These are phyloP conservation scores for Eustalomyia histrio DNA, from an alignment of 2,888 invertebrate species.

Conservation along the genomic window DNA sequence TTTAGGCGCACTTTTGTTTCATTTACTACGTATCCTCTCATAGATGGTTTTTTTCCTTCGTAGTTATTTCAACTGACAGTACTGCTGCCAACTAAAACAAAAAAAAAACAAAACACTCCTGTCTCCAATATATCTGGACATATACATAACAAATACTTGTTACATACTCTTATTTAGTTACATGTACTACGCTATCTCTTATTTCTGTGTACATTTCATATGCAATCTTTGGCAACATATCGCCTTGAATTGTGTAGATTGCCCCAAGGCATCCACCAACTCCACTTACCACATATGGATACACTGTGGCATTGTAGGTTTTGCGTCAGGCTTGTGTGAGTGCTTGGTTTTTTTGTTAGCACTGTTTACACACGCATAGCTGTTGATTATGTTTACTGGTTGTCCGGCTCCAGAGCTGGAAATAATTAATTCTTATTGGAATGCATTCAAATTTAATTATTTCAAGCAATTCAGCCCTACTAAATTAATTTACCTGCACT, in stretches of 20 bases:
- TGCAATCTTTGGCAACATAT: constrained; percentile 56
- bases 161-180: constrained; percentile 6
- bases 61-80: constrained; percentile 58
- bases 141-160: constrained; percentile 9
- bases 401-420: too few species aligned
- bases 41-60: constrained; percentile 13
- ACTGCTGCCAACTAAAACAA: constrained; percentile 42
- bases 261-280: constrained; percentile 43
- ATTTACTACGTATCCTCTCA: constrained; percentile 23
- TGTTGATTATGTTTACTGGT: constrained; percentile 60
- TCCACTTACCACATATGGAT: constrained; percentile 49
- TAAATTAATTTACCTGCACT: too few species aligned
- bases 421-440: too few species aligned
- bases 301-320: constrained; percentile 7
- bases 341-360: constrained; percentile 43
- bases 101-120: constrained; percentile 30
- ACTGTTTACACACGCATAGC: constrained; percentile 61
- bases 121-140: constrained; percentile 44
- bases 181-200: constrained; percentile 26
- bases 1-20: constrained; percentile 49
- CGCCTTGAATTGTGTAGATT: constrained; percentile 47
- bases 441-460: too few species aligned
- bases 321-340: constrained; percentile 5
- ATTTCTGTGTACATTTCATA: constrained; percentile 47
- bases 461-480: too few species aligned